Base-by-base conservation (phyloP, 2,797 vertebrate species). In the Helostoma temminkii region DNA sequence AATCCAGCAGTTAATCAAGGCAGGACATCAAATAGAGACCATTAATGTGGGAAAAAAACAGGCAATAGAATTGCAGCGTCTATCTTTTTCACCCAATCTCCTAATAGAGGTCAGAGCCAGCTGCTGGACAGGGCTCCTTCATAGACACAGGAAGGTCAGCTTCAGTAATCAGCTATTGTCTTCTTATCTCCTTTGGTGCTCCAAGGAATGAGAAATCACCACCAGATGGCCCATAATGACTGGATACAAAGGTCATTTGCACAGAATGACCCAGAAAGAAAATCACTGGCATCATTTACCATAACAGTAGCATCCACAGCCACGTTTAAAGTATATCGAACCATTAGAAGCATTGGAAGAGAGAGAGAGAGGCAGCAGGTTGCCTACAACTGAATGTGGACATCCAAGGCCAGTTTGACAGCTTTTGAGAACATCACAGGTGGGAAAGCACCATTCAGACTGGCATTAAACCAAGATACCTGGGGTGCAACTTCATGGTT, bases 1-100 rank as follows among this genome's bases (percentile, higher is more conserved):
- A 66, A 43, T 62, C 36, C 12, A 22, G 60, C 26, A 15, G 37
- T 61, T 80, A 74, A 86, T 77, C 46, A 62, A 66, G 55, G 56
- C 37, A 60, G 57, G 54, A 52, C 66, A 28, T 43, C 19, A 61
- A 43, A 71, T 68, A 71, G 78, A 60, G 39, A 53, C 19, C 45
- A 65, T 36, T 53, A 66, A 61, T 46, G 36, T n/a, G 52, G 46
- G 25, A 63, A 45, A 24, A 41, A 71, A 63, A 61, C 6, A 56
- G 22, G n/a, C 1, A 22, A 63, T 16, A 48, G 2, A 60, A 47
- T 3, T 36, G 15, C n/a, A 42, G 56, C 9, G 3, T 65, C 3
- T 26, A 26, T 57, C 22, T 24, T 70, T 68, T 42, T 50, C 25
- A 24, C 61, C 22, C 26, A 24, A 2, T 55, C 7, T 48, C 21